Evolutionary conservation across 2,888 invertebrate species (phyloP).

Genomic region (Pheosia tremula): DNA sequence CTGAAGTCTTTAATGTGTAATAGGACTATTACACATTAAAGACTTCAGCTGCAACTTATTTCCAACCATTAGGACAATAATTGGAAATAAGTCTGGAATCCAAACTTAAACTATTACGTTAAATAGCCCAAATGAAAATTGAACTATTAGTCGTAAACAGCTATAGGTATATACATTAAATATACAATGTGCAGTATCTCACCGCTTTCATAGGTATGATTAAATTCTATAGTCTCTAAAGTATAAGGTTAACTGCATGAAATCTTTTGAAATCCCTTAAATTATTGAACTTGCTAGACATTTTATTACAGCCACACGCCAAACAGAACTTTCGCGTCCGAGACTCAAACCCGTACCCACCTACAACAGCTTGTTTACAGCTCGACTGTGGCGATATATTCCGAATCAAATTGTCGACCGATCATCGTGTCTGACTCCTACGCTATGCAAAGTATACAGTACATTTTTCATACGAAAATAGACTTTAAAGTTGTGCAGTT

Average conservation of each 20-base stretch:
- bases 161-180: no score
- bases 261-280: slow-evolving; percentile 43
- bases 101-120: no score
- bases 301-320: slow-evolving; percentile 61
- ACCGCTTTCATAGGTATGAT: slow-evolving; percentile 11
- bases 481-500: slow-evolving; percentile 23
- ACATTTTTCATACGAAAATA: slow-evolving; percentile 28
- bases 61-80: no score
- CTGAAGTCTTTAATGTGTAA: no score
- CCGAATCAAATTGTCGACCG: slow-evolving; percentile 76
- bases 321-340: slow-evolving; percentile 58
- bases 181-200: not conserved
- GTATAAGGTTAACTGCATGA: slow-evolving; percentile 27
- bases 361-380: slow-evolving; percentile 73
- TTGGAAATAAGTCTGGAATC: no score
- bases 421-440: slow-evolving; percentile 76
- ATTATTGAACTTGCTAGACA: slow-evolving; percentile 42
- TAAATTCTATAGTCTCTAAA: slow-evolving; percentile 25
- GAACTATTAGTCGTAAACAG: slow-evolving; percentile 6
- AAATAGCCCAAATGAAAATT: no score
- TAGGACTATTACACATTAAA: no score
- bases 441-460: slow-evolving; percentile 47
- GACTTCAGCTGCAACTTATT: no score
- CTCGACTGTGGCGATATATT: slow-evolving; percentile 70
- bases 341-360: slow-evolving; percentile 70